Conservation (phyloP, 1,140 invertebrate genomes). For the Brachionus asplanchnoidis region DNA sequence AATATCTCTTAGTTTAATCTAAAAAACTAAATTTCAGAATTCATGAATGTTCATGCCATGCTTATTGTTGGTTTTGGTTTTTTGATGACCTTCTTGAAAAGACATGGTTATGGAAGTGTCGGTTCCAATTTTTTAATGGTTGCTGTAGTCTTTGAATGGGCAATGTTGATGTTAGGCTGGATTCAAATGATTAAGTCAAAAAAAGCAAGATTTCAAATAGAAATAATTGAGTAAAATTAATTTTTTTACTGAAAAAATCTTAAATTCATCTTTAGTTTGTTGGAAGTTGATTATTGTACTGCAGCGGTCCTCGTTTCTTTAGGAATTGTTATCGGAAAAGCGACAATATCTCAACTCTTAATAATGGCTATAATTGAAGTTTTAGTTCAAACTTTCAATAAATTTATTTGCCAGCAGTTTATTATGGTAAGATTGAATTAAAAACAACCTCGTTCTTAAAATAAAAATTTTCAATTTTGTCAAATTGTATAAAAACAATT, state of each 20-base stretch:
- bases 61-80: slow-evolving; percentile 89
- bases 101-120: slow-evolving; percentile 63
- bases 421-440: neutral
- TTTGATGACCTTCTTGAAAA: slow-evolving; percentile 82
- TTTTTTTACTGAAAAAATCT: too few relatives aligned
- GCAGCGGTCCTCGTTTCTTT: slow-evolving; percentile 85
- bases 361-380: slow-evolving; percentile 74
- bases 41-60: slow-evolving; percentile 65
- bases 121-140: slow-evolving; percentile 44
- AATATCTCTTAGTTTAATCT: neutral
- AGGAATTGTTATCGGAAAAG: slow-evolving; percentile 79
- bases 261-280: slow-evolving; percentile 60
- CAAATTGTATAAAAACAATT: too few relatives aligned
- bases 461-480: too few relatives aligned
- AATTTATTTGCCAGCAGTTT: slow-evolving; percentile 67
- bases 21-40: slow-evolving; percentile 31
- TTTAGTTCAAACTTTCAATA: slow-evolving; percentile 67
- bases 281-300: slow-evolving; percentile 77
- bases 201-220: neutral
- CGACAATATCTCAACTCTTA: slow-evolving; percentile 75
- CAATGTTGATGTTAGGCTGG: slow-evolving; percentile 40
- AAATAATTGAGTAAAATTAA: neutral
- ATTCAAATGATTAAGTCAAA: neutral
- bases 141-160: slow-evolving; percentile 44
- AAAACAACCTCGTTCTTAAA: neutral